Percentiles rank a stretch among this genome's conserved stretches.
Conservation (phyloP, 2,888 invertebrate species). For the Ephialtes manifestator region DNA sequence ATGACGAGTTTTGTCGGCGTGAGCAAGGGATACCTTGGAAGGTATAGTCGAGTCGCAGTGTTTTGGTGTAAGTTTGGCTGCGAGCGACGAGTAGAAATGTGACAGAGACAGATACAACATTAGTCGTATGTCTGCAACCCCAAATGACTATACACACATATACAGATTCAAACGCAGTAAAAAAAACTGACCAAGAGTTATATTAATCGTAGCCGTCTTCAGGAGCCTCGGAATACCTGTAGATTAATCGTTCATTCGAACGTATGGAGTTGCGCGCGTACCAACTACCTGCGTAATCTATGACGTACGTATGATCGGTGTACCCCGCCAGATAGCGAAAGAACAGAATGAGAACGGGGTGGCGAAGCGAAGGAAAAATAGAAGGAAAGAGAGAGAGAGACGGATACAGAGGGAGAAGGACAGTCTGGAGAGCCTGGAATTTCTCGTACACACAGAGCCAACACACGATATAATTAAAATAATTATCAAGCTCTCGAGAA, state of each 20-base stretch:
- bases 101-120: conserved; percentile 17
- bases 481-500: conserved; percentile 59
- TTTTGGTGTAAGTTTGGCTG: conserved; percentile 3
- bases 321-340: conserved; percentile 33
- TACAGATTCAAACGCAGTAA: conserved; percentile 14
- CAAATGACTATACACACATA: conserved; percentile 23
- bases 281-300: conserved; percentile 51
- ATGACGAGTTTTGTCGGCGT: conserved; percentile 68
- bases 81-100: conserved; percentile 2
- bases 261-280: conserved; percentile 56
- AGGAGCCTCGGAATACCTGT: conserved; percentile 66
- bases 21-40: conserved; percentile 19
- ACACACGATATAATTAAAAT: conserved; percentile 66
- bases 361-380: background rate
- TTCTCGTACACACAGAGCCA: conserved; percentile 37
- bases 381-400: conserved; percentile 19
- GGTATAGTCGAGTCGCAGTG: conserved; percentile 9
- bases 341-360: conserved; percentile 35
- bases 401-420: conserved; percentile 12
- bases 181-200: conserved; percentile 57
- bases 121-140: background rate
- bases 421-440: conserved; percentile 58
- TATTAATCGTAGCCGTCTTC: conserved; percentile 76
- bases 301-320: conserved; percentile 54
- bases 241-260: conserved; percentile 72